Percentiles rank a stretch among this genome's conserved stretches.
Evolutionary conservation across 2,797 vertebrate species (phyloP).

Genomic region (Cyprinella venusta): DNA sequence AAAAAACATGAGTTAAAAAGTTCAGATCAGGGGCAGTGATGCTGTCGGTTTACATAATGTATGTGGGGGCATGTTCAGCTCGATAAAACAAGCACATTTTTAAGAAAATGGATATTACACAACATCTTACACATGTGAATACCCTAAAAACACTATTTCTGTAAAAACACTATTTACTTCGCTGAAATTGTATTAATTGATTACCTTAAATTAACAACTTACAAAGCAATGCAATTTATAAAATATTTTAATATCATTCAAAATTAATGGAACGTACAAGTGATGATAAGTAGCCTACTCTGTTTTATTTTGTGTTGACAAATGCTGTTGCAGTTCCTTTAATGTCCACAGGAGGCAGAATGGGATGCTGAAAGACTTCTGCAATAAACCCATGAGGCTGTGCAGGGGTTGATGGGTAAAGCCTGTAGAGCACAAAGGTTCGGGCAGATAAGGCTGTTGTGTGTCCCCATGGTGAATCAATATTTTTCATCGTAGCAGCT

Average conservation of each 20-base stretch:
- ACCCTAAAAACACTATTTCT: neutral
- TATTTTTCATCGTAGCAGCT: slow-evolving; percentile 59
- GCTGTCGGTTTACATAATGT: neutral
- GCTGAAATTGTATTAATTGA: neutral
- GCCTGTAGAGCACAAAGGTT: slow-evolving; percentile 53
- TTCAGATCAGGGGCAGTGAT: neutral
- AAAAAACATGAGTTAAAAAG: slow-evolving; percentile 1
- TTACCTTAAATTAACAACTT: neutral
- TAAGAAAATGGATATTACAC: neutral
- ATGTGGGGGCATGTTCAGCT: slow-evolving; percentile 10
- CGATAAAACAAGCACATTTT: neutral
- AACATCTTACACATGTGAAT: neutral
- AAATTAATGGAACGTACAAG: neutral
- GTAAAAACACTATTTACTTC: neutral
- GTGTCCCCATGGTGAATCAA: slow-evolving; percentile 56
- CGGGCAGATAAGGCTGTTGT: slow-evolving; percentile 56
- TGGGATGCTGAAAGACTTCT: slow-evolving; percentile 12
- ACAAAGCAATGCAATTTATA: neutral
- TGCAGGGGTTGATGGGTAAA: slow-evolving; percentile 40
- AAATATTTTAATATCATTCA: neutral
- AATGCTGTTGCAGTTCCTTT: slow-evolving; percentile 14
- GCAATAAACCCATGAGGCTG: slow-evolving; percentile 24
- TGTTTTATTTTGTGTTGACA: neutral
- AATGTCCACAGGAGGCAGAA: slow-evolving; percentile 46
- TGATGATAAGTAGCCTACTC: neutral